Percentiles rank a stretch among this genome's conserved stretches.
phyloP scores from a whole-genome alignment of 2,888 invertebrate genomes.

The Lacanobia wlatinum region DNA sequence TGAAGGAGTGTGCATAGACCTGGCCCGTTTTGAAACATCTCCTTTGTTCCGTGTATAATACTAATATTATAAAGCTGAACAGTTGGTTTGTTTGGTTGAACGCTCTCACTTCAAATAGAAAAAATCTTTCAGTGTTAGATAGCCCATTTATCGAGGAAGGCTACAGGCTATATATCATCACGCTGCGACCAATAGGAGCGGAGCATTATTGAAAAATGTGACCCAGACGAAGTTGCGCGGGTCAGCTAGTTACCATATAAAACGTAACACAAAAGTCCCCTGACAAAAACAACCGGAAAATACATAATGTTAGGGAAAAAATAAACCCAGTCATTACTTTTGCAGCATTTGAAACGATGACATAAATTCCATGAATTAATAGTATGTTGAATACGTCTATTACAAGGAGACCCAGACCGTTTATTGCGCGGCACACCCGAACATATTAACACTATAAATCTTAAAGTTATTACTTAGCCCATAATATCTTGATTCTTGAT shows the following conservation, averaged over 20 bases:
- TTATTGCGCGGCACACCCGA: constrained; percentile 24
- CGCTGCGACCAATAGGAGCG: too few species aligned
- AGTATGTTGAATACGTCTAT: constrained; percentile 15
- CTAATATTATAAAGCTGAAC: too few species aligned
- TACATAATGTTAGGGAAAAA: constrained; percentile 36
- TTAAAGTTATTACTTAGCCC: constrained; percentile 28
- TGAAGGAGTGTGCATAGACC: too few species aligned
- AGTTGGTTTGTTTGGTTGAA: too few species aligned
- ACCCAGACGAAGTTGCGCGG: too few species aligned
- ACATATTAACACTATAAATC: constrained; percentile 44
- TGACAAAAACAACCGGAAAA: background rate
- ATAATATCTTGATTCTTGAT: constrained; percentile 31
- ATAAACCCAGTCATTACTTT: background rate
- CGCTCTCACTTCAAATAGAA: too few species aligned
- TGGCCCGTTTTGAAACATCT: too few species aligned
- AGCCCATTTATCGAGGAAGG: too few species aligned
- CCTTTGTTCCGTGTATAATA: too few species aligned
- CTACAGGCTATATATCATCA: too few species aligned
- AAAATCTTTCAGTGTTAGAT: too few species aligned
- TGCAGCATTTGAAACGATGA: constrained; percentile 34
- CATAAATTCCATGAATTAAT: constrained; percentile 40
- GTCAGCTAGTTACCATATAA: background rate
- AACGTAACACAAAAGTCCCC: background rate
- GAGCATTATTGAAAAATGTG: too few species aligned
- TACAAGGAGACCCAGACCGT: constrained; percentile 45